phyloP scores from a whole-genome alignment of 2,888 invertebrate species.

The Seira musarum region DNA sequence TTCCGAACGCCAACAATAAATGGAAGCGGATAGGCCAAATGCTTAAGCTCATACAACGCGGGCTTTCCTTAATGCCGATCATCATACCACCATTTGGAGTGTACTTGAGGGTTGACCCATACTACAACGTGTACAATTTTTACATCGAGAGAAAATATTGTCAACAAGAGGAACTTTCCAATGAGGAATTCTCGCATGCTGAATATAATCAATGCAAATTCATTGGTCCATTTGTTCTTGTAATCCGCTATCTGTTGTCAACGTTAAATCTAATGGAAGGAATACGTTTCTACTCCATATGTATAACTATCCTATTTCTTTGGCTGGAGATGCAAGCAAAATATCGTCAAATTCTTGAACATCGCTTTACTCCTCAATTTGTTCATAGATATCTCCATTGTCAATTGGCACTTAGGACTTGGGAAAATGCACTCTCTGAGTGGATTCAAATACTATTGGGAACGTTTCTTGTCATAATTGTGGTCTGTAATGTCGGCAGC shows the following conservation, averaged over 20 bases:
- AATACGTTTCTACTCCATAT: not conserved
- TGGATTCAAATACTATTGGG: not conserved
- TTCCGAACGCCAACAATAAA: no score
- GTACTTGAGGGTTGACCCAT: not conserved
- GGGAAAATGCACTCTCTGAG: not conserved
- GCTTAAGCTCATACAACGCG: no score
- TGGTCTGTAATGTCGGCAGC: not conserved
- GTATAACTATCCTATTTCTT: not conserved
- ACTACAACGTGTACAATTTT: not conserved
- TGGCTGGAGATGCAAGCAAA: conserved; percentile 2
- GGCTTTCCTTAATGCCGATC: no score
- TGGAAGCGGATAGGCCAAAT: no score
- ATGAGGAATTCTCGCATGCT: no score
- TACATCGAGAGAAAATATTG: no score
- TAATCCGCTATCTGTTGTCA: not conserved
- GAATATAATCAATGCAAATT: no score
- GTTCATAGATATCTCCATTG: not conserved
- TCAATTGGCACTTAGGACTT: not conserved
- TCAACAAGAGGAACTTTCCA: no score
- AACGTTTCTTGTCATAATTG: not conserved
- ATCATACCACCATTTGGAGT: no score
- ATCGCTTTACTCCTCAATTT: not conserved
- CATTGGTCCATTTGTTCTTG: not conserved
- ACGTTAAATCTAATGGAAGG: not conserved
- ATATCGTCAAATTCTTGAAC: not conserved